Conservation (phyloP, 2,797 vertebrate species). For the Borostomias antarcticus region DNA sequence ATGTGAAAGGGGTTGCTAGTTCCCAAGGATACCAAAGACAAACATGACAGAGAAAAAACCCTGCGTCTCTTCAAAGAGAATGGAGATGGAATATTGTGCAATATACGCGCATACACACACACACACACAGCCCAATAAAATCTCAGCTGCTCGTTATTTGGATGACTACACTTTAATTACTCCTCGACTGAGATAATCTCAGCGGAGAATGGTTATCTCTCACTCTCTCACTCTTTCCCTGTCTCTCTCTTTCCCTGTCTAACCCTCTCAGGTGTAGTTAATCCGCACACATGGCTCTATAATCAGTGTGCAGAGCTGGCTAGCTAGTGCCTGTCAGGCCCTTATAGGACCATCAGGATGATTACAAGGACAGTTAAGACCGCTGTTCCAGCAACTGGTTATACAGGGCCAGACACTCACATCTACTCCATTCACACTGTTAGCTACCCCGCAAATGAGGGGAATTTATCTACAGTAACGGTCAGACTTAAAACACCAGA, state of each 20-base stretch:
- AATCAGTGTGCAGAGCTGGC: constrained; percentile 6
- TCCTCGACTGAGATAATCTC: neutral
- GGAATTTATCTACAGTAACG: neutral
- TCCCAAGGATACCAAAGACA: constrained; percentile 7
- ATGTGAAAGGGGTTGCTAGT: neutral
- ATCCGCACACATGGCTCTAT: constrained; percentile 19
- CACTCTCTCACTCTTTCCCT: constrained; percentile 37
- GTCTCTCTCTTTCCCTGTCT: constrained; percentile 9
- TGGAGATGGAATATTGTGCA: too few species aligned
- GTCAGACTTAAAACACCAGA: constrained; percentile 26
- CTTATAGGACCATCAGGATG: neutral
- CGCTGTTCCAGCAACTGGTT: constrained; percentile 18
- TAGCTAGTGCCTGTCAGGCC: neutral
- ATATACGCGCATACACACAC: neutral
- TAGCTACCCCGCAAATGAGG: constrained; percentile 28
- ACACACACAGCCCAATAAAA: neutral
- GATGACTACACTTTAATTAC: constrained; percentile 29
- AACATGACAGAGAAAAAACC: constrained; percentile 13
- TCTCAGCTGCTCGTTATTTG: constrained; percentile 12
- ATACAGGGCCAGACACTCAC: constrained; percentile 21
- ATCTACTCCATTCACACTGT: constrained; percentile 53
- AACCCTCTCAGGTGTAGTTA: neutral
- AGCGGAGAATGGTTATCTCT: neutral
- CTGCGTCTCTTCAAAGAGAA: too few species aligned
- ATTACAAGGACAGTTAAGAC: constrained; percentile 32